phyloP scores from a whole-genome alignment of 2,113 vertebrate genomes.

The Pongo abelii region DNA sequence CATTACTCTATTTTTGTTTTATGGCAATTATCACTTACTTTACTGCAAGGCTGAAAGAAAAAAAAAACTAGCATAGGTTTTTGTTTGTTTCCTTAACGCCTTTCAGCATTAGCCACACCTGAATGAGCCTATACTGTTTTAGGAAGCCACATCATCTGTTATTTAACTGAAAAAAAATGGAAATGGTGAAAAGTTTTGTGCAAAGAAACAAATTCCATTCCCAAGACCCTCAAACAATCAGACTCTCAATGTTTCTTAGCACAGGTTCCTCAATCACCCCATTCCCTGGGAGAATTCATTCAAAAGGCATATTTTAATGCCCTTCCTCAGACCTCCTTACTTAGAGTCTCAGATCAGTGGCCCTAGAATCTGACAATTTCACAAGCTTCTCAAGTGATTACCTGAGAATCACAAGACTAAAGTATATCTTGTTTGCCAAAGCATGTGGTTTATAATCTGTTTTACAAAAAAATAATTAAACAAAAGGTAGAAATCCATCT shows the following conservation, averaged over 20 bases:
- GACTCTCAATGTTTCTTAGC: not conserved
- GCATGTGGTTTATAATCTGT: not conserved
- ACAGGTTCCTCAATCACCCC: too few relatives aligned
- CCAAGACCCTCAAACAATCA: not conserved
- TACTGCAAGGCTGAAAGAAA: not conserved
- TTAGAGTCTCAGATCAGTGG: not conserved
- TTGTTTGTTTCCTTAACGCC: not conserved
- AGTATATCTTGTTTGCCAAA: constrained; percentile 17
- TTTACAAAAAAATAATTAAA: constrained; percentile 19
- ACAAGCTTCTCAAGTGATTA: not conserved
- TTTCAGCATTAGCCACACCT: not conserved
- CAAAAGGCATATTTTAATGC: not conserved
- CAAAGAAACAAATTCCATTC: constrained; percentile 12
- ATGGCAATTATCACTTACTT: constrained; percentile 1
- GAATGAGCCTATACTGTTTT: not conserved
- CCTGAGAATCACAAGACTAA: not conserved
- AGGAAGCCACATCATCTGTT: not conserved
- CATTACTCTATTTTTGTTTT: constrained; percentile 18
- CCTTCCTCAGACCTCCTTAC: not conserved
- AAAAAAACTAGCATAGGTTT: not conserved
- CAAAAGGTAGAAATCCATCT: not conserved
- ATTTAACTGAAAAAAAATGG: not conserved
- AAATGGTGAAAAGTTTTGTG: not conserved
- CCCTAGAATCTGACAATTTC: not conserved
- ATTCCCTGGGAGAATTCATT: not conserved